A percentile compares a stretch with the other conserved stretches of the same genome.
Evolutionary conservation across 1,140 invertebrate genomes (phyloP).

Genomic region (Lepeophtheirus salmonis): DNA sequence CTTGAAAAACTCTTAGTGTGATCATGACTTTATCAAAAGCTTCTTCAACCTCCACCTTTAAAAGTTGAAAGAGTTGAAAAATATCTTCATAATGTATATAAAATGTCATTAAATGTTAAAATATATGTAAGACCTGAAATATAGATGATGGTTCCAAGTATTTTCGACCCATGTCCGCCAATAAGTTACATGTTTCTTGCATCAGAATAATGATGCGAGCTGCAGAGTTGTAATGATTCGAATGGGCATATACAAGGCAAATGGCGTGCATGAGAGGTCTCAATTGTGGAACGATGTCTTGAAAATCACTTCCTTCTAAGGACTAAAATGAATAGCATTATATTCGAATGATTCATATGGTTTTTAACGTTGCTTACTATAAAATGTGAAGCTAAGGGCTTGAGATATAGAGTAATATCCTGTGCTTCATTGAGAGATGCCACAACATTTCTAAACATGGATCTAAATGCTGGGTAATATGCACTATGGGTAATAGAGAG

Average conservation of each 20-base stretch:
- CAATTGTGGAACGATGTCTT: slow-evolving; percentile 51
- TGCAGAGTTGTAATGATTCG: slow-evolving; percentile 68
- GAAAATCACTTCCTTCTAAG: slow-evolving; percentile 65
- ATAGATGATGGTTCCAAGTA: slow-evolving; percentile 69
- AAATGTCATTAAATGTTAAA: neutral
- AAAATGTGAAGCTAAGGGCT: slow-evolving; percentile 58
- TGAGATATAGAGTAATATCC: slow-evolving; percentile 68
- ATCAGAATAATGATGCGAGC: slow-evolving; percentile 70
- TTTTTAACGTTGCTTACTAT: slow-evolving; percentile 28
- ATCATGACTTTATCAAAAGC: slow-evolving; percentile 53
- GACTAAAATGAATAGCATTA: slow-evolving; percentile 23
- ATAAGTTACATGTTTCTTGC: slow-evolving; percentile 49
- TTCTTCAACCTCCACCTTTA: slow-evolving; percentile 67
- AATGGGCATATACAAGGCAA: slow-evolving; percentile 71
- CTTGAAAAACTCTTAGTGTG: slow-evolving; percentile 44
- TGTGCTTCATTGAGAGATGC: slow-evolving; percentile 68
- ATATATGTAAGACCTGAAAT: slow-evolving; percentile 31
- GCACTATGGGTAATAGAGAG: neutral
- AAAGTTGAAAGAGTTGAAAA: too few relatives aligned
- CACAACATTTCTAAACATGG: slow-evolving; percentile 56
- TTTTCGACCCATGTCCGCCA: slow-evolving; percentile 47
- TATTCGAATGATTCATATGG: neutral
- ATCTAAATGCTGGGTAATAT: slow-evolving; percentile 8
- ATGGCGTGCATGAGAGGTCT: slow-evolving; percentile 58
- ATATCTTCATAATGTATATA: neutral